phyloP scores from a whole-genome alignment of 2,888 invertebrate species.

The Drosophila paracracens region DNA sequence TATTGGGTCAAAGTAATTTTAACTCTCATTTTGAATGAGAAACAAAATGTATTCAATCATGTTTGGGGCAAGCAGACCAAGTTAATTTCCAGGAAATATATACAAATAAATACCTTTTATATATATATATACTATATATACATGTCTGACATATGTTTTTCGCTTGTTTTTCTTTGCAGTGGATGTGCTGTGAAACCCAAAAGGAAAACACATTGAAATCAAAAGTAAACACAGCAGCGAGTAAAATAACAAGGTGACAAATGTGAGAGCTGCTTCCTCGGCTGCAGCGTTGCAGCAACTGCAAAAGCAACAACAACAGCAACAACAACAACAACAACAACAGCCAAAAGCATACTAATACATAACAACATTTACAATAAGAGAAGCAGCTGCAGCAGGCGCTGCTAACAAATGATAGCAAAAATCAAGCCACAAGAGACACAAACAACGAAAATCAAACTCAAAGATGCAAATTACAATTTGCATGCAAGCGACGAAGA shows the following conservation, averaged over 20 bases:
- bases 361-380: constrained; percentile 21
- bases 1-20: not conserved
- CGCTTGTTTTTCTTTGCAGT: constrained; percentile 40
- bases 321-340: constrained; percentile 25
- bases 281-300: constrained; percentile 48
- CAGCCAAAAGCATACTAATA: constrained; percentile 13
- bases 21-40: not conserved
- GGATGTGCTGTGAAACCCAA: constrained; percentile 23
- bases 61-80: not conserved
- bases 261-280: constrained; percentile 69
- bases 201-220: constrained; percentile 41
- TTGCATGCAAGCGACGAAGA: constrained; percentile 68
- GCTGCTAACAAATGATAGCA: constrained; percentile 56
- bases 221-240: constrained; percentile 61
- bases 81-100: not conserved
- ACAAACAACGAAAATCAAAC: constrained; percentile 61
- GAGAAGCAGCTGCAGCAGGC: constrained; percentile 28
- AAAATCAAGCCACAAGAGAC: constrained; percentile 50
- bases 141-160: constrained; percentile 41
- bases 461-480: constrained; percentile 79
- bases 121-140: not conserved
- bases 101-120: not conserved
- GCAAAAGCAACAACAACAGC: constrained; percentile 17
- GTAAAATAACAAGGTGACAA: constrained; percentile 32
- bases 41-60: not conserved